phyloP scores from a whole-genome alignment of 2,888 invertebrate species.

The Spodoptera littoralis region DNA sequence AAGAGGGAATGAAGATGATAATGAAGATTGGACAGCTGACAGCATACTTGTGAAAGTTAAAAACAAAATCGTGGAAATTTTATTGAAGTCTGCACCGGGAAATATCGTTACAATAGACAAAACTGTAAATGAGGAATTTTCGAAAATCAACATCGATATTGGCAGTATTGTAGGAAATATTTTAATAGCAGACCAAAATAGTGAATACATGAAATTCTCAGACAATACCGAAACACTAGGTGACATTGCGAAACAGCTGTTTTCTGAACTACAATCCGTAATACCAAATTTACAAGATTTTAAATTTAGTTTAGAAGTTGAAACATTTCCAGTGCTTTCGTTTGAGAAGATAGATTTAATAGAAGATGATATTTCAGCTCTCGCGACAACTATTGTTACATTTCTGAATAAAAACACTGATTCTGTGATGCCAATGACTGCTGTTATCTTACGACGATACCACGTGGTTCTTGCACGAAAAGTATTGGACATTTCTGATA shows the following conservation, averaged over 20 bases:
- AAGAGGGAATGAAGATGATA: slow-evolving; percentile 19
- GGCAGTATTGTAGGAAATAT: slow-evolving; percentile 35
- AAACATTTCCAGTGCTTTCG: slow-evolving; percentile 23
- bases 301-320: slow-evolving; percentile 21
- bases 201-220: slow-evolving; percentile 24
- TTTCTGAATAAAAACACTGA: slow-evolving; percentile 17
- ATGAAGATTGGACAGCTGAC: not conserved
- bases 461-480: slow-evolving; percentile 35
- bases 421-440: slow-evolving; percentile 18
- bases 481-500: slow-evolving; percentile 27
- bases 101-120: slow-evolving; percentile 27
- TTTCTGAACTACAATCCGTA: slow-evolving; percentile 8
- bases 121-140: slow-evolving; percentile 10
- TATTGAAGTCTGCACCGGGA: not conserved
- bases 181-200: slow-evolving; percentile 11
- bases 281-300: slow-evolving; percentile 25
- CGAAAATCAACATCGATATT: slow-evolving; percentile 24
- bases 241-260: slow-evolving; percentile 14
- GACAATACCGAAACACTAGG: not conserved
- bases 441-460: slow-evolving; percentile 30
- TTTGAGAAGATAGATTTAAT: slow-evolving; percentile 1
- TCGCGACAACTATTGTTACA: not conserved
- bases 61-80: slow-evolving; percentile 5
- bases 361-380: slow-evolving; percentile 1
- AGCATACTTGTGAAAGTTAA: slow-evolving; percentile 5